These are phyloP conservation scores for Cerceris rybyensis DNA, from an alignment of 2,888 invertebrate species.

Conservation along the genomic window DNA sequence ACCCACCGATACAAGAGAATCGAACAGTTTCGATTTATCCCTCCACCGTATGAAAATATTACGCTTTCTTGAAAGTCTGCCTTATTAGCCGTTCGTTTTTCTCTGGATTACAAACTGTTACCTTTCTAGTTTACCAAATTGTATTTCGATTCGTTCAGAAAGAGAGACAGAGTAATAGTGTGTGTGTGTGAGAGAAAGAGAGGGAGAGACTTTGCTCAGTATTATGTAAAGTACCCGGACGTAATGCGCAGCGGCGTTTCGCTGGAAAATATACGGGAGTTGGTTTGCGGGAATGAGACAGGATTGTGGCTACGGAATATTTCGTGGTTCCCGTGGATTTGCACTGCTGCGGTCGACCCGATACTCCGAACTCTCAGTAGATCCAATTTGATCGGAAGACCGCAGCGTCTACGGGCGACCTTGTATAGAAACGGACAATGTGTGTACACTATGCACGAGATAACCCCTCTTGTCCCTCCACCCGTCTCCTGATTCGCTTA, in stretches of 20 bases:
- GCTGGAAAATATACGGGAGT: slow-evolving; percentile 53
- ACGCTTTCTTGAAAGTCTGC: slow-evolving; percentile 4
- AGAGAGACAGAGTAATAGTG: no score
- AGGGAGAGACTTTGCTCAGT: slow-evolving; percentile 36
- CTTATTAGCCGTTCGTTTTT: not conserved
- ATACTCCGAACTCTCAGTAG: slow-evolving; percentile 73
- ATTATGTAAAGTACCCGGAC: slow-evolving; percentile 61
- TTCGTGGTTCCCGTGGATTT: slow-evolving; percentile 68
- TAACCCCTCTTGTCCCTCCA: slow-evolving; percentile 31
- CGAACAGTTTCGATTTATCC: slow-evolving; percentile 28
- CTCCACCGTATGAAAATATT: slow-evolving; percentile 21
- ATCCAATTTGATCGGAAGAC: slow-evolving; percentile 79
- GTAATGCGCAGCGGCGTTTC: slow-evolving; percentile 64
- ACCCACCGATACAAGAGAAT: slow-evolving; percentile 15
- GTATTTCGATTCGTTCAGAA: slow-evolving; percentile 31
- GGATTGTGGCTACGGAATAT: slow-evolving; percentile 64
- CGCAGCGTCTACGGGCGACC: slow-evolving; percentile 67
- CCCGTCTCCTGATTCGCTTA: slow-evolving; percentile 27
- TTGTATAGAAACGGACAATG: slow-evolving; percentile 67
- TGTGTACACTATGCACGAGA: slow-evolving; percentile 58
- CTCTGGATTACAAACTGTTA: slow-evolving; percentile 10
- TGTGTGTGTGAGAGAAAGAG: no score
- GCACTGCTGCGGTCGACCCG: slow-evolving; percentile 69
- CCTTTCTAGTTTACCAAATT: slow-evolving; percentile 39
- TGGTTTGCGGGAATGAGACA: slow-evolving; percentile 49